Evolutionary conservation across 2,888 invertebrate genomes (phyloP), one percentile per base, ranked within the genome.

Genomic region (Thelaira solivaga): DNA sequence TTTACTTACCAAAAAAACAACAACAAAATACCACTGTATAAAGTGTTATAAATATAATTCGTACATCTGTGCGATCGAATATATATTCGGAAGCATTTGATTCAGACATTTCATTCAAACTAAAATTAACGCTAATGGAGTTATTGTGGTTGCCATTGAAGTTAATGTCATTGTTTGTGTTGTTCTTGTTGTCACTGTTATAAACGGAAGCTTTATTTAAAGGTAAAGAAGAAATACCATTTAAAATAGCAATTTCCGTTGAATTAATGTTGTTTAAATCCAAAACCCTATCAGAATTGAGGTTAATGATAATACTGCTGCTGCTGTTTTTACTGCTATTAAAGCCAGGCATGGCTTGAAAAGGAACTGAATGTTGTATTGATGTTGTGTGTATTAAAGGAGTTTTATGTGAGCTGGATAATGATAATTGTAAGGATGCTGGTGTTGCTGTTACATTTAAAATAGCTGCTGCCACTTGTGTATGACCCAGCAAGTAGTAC

Each of bases 11-110:
- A 85, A 95, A 94, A 88, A 95, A 94, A 86, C 95, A 95, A 84
- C 93, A 93, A 88, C 94, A 93, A 88, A 95, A 95, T 18, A 95
- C 95, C 80, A 94, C 89, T 1, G 93, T 92, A 86, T 95, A 95
- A 26, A 95, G 90, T 0, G 92, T 92, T 84, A 94, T 93, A 88
- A 95, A 94, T 84, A 94, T 91, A 59, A 93, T 91, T 85, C 93
- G 91, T 67, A 95, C 92, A 86, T 94, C 93, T 61, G 91, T 91
- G 83, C 94, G 91, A 87, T 95, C 94, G 85, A 94, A 94, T 82
- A 95, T 93, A 85, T 93, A 94, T 76, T 94, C 93, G 79, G 92
- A 92, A 47, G 82, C 80, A 26, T 78, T 79, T 69, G 90, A 84
- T 1, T 80, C 82, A 10, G 82, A 81, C 55, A 83, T 76, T 49